A percentile compares a stretch with the other conserved stretches of the same genome.
Conservation (phyloP, 2,113 vertebrate species). For the Solenodon paradoxus region DNA sequence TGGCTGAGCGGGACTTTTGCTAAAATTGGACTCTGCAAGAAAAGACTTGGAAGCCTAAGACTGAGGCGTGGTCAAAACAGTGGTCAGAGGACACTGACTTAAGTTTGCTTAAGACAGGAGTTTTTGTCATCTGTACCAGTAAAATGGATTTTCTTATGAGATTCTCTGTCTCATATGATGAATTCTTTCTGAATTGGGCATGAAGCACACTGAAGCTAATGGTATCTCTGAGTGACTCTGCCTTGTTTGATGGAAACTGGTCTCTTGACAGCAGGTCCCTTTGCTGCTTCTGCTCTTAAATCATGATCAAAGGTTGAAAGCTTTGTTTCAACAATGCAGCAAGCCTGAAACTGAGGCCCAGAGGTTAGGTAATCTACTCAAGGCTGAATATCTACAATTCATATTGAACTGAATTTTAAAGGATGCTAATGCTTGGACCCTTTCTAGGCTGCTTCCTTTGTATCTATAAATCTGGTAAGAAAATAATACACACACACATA, state of each 20-base stretch:
- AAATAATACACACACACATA: too few relatives aligned
- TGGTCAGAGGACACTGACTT: not conserved
- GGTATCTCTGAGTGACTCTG: not conserved
- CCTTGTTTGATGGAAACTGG: not conserved
- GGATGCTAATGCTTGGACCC: not conserved
- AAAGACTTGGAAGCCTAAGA: not conserved
- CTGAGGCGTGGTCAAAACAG: not conserved
- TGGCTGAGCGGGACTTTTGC: not conserved
- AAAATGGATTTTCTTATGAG: not conserved
- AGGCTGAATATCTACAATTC: not conserved
- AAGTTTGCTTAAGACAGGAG: not conserved
- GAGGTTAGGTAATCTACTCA: not conserved
- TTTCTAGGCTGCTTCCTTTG: not conserved
- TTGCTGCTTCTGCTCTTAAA: not conserved
- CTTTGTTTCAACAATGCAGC: not conserved
- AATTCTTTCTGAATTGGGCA: not conserved
- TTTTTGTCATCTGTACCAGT: not conserved
- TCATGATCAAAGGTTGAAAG: not conserved
- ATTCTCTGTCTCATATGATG: not conserved
- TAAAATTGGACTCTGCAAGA: not conserved
- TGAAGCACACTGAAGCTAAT: not conserved
- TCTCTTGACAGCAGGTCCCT: not conserved
- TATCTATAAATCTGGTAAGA: not conserved
- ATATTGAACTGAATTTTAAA: not conserved
- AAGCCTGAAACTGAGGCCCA: not conserved